Conservation (phyloP, 2,797 vertebrate species). For the Pangasius sanitwongsei region DNA sequence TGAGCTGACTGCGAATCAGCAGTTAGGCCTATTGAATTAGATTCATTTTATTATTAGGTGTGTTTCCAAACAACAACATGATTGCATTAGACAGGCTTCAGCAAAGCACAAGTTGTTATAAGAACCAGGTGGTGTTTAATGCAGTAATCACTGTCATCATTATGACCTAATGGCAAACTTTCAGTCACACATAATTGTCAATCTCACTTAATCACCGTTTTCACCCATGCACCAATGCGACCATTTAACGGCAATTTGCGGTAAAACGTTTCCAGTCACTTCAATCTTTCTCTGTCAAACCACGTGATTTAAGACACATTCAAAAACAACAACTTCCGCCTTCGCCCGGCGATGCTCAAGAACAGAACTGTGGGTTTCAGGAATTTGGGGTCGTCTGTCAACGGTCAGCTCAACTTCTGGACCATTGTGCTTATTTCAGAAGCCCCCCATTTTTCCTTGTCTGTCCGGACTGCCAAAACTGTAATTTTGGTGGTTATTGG, state of each 20-base stretch:
- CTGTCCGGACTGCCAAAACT: constrained; percentile 56
- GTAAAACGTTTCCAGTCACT: constrained; percentile 47
- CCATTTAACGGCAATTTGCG: constrained; percentile 43
- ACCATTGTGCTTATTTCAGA: constrained; percentile 8
- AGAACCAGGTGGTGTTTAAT: constrained; percentile 52
- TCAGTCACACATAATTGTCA: constrained; percentile 53
- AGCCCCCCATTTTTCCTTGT: constrained; percentile 6
- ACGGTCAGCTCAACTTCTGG: not conserved
- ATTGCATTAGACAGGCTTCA: constrained; percentile 50
- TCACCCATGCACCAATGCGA: constrained; percentile 40
- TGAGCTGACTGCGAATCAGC: constrained; percentile 32
- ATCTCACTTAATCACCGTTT: constrained; percentile 53
- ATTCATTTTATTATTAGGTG: constrained; percentile 48
- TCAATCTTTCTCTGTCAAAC: constrained; percentile 21
- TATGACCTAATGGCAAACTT: constrained; percentile 41
- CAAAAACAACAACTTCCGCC: constrained; percentile 27
- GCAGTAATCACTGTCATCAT: constrained; percentile 55
- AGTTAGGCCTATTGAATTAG: constrained; percentile 26
- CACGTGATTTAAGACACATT: constrained; percentile 35
- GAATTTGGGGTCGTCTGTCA: constrained; percentile 38
- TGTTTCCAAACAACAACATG: constrained; percentile 49
- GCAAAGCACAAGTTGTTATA: constrained; percentile 37
- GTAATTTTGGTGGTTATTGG: constrained; percentile 72
- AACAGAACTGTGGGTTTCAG: constrained; percentile 26
- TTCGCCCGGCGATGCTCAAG: not conserved